Evolutionary conservation across 2,888 invertebrate species (phyloP), one percentile per base, ranked within the genome.

Genomic region (Drosophila meridiana): DNA sequence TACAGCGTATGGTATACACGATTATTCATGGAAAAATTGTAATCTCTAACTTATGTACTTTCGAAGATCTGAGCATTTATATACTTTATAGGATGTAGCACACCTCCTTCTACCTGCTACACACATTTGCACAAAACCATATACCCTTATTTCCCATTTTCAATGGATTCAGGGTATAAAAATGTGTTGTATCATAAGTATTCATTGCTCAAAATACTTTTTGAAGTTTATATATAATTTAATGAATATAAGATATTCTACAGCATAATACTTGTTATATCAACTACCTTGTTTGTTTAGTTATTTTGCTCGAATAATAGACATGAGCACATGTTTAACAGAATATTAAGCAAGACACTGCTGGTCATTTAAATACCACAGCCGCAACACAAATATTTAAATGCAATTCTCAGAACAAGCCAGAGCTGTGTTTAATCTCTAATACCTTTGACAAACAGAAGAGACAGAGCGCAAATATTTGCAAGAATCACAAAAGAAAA

Each of bases 401-500:
- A 43, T 64, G 30, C 14, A 56, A 57, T 56, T 66, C n/a, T 43
- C 40, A 45, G 28, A 48, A 32, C 47, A 40, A 42, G 7, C 13
- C n/a, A 32, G 34, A 13, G 58, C 26, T 7, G 38, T n/a, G 30
- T 11, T 43, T 13, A 65, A 50, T 66, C 53, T 53, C 32, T 32
- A 58, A 62, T 70, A 47, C 48, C 26, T 65, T 64, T 55, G 34
- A 52, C 47, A 65, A 70, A 73, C 38, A 60, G 65, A 63, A 45
- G 55, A 50, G 50, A 62, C 67, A 34, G 48, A 53, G 61, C 55
- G 50, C 64, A 82, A 78, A 82, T 76, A 80, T 78, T 82, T 80
- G 75, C 69, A 59, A 64, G 40, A n/a, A 64, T 26, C 64, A 64
- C 50, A 72, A 36, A 48, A 59, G 50, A 32, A 69, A 66, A 62